Evolutionary conservation across 2,113 vertebrate species (phyloP), one percentile per base, ranked within the genome.

Genomic region (Ceratotherium simum): DNA sequence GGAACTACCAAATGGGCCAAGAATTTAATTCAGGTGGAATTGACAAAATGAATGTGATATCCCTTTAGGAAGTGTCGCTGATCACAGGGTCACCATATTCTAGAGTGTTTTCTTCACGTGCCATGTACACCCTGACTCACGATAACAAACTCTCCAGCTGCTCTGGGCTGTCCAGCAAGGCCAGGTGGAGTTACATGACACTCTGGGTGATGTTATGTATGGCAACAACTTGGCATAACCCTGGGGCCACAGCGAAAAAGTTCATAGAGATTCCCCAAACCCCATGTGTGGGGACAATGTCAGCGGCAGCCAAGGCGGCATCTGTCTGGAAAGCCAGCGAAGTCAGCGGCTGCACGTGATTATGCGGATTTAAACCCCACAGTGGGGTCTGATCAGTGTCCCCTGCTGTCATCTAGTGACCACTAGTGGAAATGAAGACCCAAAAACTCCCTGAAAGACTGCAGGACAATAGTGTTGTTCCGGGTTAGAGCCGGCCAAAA

Each of bases 281-380:
- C 1, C n/a, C n/a, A 4, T 9, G 1, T 17, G 14, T 29, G 21
- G 42, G 3, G 60, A 33, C 0, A 7, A n/a, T n/a, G 25, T 92
- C 25, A 69, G 27, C 25, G 13, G 4, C 60, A 65, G 51, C n/a
- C 72, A 58, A 39, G 5, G 1, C 3, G n/a, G 25, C 31, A 4
- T 29, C 86, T 33, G 62, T 13, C 58, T 51, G 25, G 10, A n/a
- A 8, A 79, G 14, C 21, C 27, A 27, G 46, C 13, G 18, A 31
- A 67, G 39, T 56, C 33, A 27, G 14, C 1, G 0, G n/a, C 2
- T 36, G 7, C 8, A 56, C 1, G 1, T 13, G 1, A 67, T 5
- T 29, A n/a, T 48, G 23, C 4, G 2, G 17, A 1, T n/a, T 56
- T 76, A 81, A 51, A 51, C 17, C 12, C 27, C 16, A 48, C 18